These are phyloP conservation scores for Raja brachyura DNA, from an alignment of 2,113 vertebrate species.

Conservation along the genomic window DNA sequence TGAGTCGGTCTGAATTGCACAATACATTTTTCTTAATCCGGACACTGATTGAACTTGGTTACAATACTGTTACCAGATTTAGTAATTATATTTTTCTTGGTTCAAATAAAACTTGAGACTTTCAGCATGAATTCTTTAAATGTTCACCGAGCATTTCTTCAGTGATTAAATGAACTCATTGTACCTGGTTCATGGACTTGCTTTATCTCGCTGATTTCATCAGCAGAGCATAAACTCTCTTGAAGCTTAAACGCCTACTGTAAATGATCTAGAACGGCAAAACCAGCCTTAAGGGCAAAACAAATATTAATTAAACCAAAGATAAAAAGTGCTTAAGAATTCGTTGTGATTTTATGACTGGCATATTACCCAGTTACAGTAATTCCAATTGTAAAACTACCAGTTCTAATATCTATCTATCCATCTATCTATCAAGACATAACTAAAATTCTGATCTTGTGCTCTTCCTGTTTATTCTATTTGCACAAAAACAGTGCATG, in stretches of 20 bases:
- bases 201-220: conserved; percentile 11
- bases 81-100: background rate
- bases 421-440: too few species aligned
- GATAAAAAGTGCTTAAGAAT: background rate
- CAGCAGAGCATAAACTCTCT: background rate
- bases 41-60: background rate
- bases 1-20: background rate
- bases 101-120: conserved; percentile 2
- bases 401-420: background rate
- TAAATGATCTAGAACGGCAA: background rate
- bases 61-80: background rate
- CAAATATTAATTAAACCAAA: conserved; percentile 12
- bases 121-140: conserved; percentile 10
- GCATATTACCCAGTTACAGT: background rate
- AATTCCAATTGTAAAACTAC: background rate
- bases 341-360: background rate
- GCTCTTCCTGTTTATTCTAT: too few species aligned
- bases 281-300: background rate
- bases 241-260: background rate
- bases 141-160: background rate
- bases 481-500: too few species aligned
- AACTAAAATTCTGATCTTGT: too few species aligned
- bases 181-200: conserved; percentile 8
- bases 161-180: background rate
- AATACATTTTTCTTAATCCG: background rate